A percentile compares a stretch with the other conserved stretches of the same genome.
phyloP scores from a whole-genome alignment of 64 coral and sea anemone genomes.

The Exaiptasia diaphana region DNA sequence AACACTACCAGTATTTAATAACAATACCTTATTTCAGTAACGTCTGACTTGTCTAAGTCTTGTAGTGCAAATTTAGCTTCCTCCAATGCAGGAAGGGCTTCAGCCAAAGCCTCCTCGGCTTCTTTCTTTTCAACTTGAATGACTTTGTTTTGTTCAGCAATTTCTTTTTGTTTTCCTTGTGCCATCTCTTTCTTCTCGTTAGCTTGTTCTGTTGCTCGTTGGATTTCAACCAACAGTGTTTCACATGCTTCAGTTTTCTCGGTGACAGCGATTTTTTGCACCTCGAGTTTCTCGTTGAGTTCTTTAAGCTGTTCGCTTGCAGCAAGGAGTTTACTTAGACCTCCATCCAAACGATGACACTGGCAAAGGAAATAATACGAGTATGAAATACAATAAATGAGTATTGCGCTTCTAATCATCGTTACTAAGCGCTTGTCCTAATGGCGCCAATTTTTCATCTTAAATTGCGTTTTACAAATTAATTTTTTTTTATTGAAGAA shows the following conservation, averaged over 20 bases:
- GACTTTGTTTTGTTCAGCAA: constrained; percentile 85
- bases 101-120: constrained; percentile 84
- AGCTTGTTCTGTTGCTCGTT: constrained; percentile 71
- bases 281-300: constrained; percentile 94
- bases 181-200: constrained; percentile 97
- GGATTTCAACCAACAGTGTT: constrained; percentile 79
- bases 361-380: constrained; percentile 2
- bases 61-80: constrained; percentile 95
- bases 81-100: constrained; percentile 84
- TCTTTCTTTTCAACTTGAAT: constrained; percentile 86
- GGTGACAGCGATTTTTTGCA: constrained; percentile 95
- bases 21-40: constrained; percentile 88
- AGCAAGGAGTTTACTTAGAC: constrained; percentile 91
- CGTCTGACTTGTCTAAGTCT: constrained; percentile 96
- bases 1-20: background rate
- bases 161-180: constrained; percentile 84
- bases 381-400: background rate
- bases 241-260: constrained; percentile 98
- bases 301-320: constrained; percentile 95
- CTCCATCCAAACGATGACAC: constrained; percentile 98
- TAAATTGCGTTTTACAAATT: too few relatives aligned
- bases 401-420: background rate
- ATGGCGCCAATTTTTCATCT: too few relatives aligned
- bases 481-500: too few relatives aligned
- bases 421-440: too few relatives aligned